Evolutionary conservation across 2,888 invertebrate species (phyloP), one percentile per base, ranked within the genome.

Genomic region (Epiblema foenella): DNA sequence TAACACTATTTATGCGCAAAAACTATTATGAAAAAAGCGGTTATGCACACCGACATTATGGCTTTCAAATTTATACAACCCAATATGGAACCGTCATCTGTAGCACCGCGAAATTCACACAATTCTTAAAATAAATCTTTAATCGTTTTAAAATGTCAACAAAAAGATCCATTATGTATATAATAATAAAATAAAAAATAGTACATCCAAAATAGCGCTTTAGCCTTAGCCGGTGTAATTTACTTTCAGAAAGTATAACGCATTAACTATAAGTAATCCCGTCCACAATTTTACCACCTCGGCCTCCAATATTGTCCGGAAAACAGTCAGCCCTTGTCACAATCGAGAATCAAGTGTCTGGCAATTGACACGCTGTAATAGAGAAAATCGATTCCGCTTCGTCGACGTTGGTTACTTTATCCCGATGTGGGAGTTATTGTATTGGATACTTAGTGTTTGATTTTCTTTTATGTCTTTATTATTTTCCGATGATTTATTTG

Each of bases 361-460:
- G 66, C 66, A 66, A 71, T 71, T 49, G 60, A 71, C 62, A 62
- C 66, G 66, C 33, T 56, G 60, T 71, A 60, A 71, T 66, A 60
- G 65, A 66, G 70, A 70, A 66, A 66, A 70, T 71, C 70, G 70
- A 71, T 71, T 71, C 56, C 20, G 65, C 59, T 56, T 60, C 66
- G 56, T 17, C 56, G 63, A 46, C 9, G 42, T n/a, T 29, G 39
- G 64, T 65, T 65, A 66, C 59, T 70, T 60, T 69, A 69, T 63
- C 66, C 51, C 46, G 59, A 20, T 59, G 49, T 57, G 11, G 37
- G 17, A 20, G 60, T 29, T 65, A 66, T 71, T 71, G 59, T 71
- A 71, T 66, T 57, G 59, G 57, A 29, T 18, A 37, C 58, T 51
- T 39, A 60, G 56, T 29, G 60, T 20, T 66, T 49, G 70, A 60